Base-by-base conservation (phyloP, 2,888 invertebrate species). In the Aquatica leii region DNA sequence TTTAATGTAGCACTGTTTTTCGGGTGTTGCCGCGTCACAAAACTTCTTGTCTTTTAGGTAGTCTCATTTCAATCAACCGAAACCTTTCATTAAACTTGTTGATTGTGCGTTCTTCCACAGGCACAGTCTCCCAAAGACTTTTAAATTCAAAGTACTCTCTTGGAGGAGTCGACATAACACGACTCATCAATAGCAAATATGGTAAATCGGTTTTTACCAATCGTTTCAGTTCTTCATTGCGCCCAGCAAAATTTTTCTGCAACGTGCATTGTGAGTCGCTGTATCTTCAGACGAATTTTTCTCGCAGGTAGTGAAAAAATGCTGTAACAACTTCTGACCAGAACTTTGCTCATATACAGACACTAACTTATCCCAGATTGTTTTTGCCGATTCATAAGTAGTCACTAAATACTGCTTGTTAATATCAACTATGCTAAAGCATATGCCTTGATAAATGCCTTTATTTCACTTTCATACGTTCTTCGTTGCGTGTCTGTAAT, bases 131-230 rank as follows among this genome's bases (percentile, higher is more conserved):
- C 58, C 58, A 62, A 1, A 59, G 48, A 62, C 54, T 62, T 52
- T 59, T 58, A 35, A 62, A 58, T 52, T 58, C 58, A 35, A 62
- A 59, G 31, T 62, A 62, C 15, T 62, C 62, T 2, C n/a, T 14
- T 18, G 58, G 58, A 15, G 58, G 40, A 40, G 46, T 62, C 1
- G 51, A 57, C 56, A 62, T 62, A 12, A 62, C 35, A 8, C 43
- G 17, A 20, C 48, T 48, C 24, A 48, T 11, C 24, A 20, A 18
- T 21, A 48, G 20, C 6, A 48, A 14, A 17, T 48, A 18, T 15
- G 17, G 9, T 40, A 40, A 51, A 6, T 35, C 11, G 15, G 14
- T 17, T 35, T 51, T 51, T 11, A 12, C 51, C 14, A 51, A 51
- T 53, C 24, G n/a, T 11, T 40, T 53, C n/a, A 53, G 12, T 20